Evolutionary conservation across 2,797 vertebrate species (phyloP).

Genomic region (Poeciliopsis presidionis): DNA sequence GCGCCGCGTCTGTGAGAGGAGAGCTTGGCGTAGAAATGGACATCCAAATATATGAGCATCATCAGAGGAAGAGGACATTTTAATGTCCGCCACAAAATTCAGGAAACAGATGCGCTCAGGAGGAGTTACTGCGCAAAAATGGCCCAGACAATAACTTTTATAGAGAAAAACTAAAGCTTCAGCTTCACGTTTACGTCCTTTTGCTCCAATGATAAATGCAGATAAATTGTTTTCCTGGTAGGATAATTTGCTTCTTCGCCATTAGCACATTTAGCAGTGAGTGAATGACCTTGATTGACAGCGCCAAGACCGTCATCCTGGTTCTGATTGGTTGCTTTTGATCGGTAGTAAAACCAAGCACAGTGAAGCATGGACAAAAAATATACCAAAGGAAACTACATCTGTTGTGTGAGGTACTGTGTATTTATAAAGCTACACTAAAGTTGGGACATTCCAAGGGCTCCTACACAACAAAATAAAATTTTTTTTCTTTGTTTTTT

Average conservation of each 20-base stretch:
- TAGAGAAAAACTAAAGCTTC: not conserved
- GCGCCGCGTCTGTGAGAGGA: conserved; percentile 12
- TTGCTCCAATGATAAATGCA: no score
- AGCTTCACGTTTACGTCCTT: not conserved
- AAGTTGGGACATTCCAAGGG: no score
- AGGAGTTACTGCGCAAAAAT: not conserved
- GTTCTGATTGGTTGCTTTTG: no score
- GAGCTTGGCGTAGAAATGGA: conserved; percentile 18
- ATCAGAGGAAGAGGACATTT: conserved; percentile 7
- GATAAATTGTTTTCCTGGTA: no score
- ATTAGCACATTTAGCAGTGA: no score
- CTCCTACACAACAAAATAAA: no score
- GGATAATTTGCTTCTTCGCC: no score
- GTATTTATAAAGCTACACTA: no score
- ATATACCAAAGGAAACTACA: not conserved
- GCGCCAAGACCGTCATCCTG: no score
- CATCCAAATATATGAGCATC: conserved; percentile 7
- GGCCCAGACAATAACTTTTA: not conserved
- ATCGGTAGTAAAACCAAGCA: not conserved
- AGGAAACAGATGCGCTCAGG: not conserved
- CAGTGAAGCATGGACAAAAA: not conserved
- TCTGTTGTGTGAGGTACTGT: not conserved
- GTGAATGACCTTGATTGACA: no score
- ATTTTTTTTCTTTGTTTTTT: no score
- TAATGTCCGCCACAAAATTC: not conserved